A percentile compares a stretch with the other conserved stretches of the same genome.
phyloP scores from a whole-genome alignment of 2,113 vertebrate species.

The Meleagris gallopavo region DNA sequence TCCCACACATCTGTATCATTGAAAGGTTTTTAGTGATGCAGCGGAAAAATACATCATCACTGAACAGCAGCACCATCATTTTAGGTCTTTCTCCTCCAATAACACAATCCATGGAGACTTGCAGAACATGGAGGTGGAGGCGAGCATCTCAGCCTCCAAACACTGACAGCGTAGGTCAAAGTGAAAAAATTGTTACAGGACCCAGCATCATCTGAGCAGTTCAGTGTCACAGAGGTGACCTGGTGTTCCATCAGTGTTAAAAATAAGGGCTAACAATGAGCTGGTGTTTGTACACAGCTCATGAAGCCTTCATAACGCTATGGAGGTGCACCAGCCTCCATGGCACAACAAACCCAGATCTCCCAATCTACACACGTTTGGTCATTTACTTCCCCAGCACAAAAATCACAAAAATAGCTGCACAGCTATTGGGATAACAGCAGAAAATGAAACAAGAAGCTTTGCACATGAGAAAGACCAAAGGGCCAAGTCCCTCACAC shows the following conservation, averaged over 20 bases:
- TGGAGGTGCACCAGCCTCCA: neutral
- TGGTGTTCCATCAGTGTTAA: neutral
- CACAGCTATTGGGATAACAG: accelerated
- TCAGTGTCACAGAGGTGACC: neutral
- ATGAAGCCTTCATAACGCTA: accelerated
- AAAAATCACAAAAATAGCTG: accelerated
- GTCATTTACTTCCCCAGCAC: neutral
- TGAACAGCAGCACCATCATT: neutral
- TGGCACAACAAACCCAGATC: neutral
- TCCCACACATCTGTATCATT: accelerated
- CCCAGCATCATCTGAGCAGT: neutral
- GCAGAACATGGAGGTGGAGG: neutral
- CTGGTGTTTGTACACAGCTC: neutral
- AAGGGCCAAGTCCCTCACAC: neutral
- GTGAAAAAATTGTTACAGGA: neutral
- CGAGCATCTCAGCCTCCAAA: neutral
- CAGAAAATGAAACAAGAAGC: accelerated
- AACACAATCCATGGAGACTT: neutral
- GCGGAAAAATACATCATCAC: neutral
- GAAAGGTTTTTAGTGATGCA: neutral
- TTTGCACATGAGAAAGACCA: neutral
- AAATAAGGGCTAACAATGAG: neutral
- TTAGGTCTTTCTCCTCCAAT: neutral
- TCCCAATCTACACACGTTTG: neutral
- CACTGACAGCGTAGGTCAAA: slow-evolving; percentile 37